Conservation (phyloP, 2,888 invertebrate species). For the Eupithecia pulchellata region DNA sequence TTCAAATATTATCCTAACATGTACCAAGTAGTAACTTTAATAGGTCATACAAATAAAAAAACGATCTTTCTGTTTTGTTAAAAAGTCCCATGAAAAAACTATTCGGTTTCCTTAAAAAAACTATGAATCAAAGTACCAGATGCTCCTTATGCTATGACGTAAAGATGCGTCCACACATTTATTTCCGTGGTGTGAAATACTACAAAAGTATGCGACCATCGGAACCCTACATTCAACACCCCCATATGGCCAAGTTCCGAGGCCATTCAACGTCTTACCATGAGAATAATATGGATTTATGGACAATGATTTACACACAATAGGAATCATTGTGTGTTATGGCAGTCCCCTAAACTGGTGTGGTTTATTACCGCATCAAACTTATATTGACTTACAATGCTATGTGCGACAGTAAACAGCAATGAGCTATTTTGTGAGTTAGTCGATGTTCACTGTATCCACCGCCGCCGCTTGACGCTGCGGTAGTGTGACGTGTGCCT, state of each 20-base stretch:
- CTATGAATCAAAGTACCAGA: constrained; percentile 31
- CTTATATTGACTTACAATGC: constrained; percentile 11
- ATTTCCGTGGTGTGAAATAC: constrained; percentile 61
- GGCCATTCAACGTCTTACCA: constrained; percentile 63
- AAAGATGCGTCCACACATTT: constrained; percentile 40
- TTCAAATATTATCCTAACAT: no score
- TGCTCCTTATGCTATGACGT: constrained; percentile 35
- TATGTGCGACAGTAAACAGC: neutral
- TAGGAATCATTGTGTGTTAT: constrained; percentile 37
- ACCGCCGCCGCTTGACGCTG: no score
- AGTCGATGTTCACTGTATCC: no score
- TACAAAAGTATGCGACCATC: constrained; percentile 67
- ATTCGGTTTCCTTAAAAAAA: neutral
- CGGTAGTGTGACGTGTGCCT: no score
- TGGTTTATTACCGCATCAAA: constrained; percentile 29
- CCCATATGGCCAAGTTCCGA: constrained; percentile 65
- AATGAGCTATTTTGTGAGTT: neutral
- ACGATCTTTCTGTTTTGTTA: neutral
- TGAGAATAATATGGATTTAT: constrained; percentile 62
- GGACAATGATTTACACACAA: constrained; percentile 45
- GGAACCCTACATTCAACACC: constrained; percentile 65
- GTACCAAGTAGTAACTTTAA: no score
- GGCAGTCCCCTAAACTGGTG: constrained; percentile 23
- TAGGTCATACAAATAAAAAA: no score
- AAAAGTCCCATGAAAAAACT: neutral